Evolutionary conservation across 2,888 invertebrate genomes (phyloP).

Genomic region (Dichetophora obliterata): DNA sequence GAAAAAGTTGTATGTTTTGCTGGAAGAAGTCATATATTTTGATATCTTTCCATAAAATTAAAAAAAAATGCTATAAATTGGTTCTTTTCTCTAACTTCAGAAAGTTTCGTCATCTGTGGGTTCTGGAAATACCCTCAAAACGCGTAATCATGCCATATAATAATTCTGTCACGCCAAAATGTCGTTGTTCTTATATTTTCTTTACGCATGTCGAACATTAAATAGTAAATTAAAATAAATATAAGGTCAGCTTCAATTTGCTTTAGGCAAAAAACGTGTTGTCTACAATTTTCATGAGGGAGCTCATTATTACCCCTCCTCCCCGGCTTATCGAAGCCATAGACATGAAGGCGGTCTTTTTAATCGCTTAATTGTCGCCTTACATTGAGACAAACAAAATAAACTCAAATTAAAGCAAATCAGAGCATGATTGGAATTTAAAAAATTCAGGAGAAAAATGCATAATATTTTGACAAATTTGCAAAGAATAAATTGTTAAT

Average conservation of each 20-base stretch:
- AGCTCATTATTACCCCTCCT: neutral
- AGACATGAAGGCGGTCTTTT: constrained; percentile 17
- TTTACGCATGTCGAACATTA: constrained; percentile 24
- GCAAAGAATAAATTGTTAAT: neutral
- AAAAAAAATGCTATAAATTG: too few relatives aligned
- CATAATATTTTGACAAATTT: neutral
- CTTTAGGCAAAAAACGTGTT: constrained; percentile 22
- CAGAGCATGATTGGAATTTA: constrained; percentile 3
- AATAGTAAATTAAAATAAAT: constrained; percentile 3
- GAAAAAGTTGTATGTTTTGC: too few relatives aligned
- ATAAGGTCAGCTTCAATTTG: neutral
- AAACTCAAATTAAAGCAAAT: neutral
- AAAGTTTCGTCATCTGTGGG: too few relatives aligned
- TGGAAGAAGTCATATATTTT: too few relatives aligned
- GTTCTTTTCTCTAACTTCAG: too few relatives aligned
- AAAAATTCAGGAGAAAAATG: neutral
- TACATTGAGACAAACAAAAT: constrained; percentile 3
- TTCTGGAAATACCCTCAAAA: too few relatives aligned
- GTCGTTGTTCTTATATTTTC: neutral
- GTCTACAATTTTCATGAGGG: neutral
- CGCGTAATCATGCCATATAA: too few relatives aligned
- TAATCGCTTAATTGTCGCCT: constrained; percentile 23
- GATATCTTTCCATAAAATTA: too few relatives aligned
- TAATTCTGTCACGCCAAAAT: neutral
- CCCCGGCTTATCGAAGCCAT: neutral